Base-by-base conservation (phyloP, 1,140 invertebrate species). In the Panonychus citri region DNA sequence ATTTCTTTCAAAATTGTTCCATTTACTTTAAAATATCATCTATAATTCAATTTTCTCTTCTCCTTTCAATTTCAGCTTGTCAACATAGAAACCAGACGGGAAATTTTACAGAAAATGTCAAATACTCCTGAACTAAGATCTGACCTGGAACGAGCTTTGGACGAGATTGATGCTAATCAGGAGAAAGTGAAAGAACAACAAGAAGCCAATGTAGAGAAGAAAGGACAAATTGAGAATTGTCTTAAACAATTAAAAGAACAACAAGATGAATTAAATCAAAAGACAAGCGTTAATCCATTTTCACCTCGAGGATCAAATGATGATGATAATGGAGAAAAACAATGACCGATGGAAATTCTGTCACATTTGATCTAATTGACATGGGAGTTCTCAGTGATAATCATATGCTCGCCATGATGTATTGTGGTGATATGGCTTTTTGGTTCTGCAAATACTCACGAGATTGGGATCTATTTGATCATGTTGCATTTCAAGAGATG, bases 351-450 rank as follows among this genome's bases (percentile, higher is more conserved):
- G 25, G 17, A 12, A 30, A 25, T 15, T 12, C 8, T 51, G 49
- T 28, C 49, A 40, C 37, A 3, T 39, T 39, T 13, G 27, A 54
- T n/a, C 21, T 54, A 15, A 42, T 40, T 42, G 53, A 54, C 13
- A 26, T 26, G 19, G 66, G 66, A 48, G 61, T 68, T 26, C 63
- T 57, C 49, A 64, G 62, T 55, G 66, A 68, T 55, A 65, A 62
- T n/a, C 66, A 68, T 56, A 53, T 68, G 30, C 60, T 68, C n/a
- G 62, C 63, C 25, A 57, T 67, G 62, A 67, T 68, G 62, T 67
- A 68, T 56, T 59, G 54, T 24, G 64, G 62, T 50, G 66, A 68
- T 56, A 58, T 68, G 62, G 66, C 65, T 59, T 65, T 64, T 54
- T 68, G 66, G 66, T 61, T 61, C 49, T 21, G 21, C 17, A 19